phyloP scores from a whole-genome alignment of 2,888 invertebrate species.

The Aporophyla nigra region DNA sequence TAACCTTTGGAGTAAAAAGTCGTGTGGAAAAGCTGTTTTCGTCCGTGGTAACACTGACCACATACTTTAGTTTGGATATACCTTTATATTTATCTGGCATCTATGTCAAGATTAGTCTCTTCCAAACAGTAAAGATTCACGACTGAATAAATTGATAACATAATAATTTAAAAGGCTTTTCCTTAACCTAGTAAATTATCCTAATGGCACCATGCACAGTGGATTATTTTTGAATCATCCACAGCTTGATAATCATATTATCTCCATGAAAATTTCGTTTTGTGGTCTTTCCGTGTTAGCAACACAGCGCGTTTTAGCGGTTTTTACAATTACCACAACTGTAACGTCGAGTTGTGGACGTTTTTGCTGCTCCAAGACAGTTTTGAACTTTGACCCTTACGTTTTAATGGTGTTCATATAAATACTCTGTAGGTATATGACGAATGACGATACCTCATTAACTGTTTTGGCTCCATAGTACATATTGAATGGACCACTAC shows the following conservation, averaged over 20 bases:
- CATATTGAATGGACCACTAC: neutral
- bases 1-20: neutral
- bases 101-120: slow-evolving; percentile 1
- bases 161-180: neutral
- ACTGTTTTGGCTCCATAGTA: neutral
- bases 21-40: slow-evolving; percentile 3
- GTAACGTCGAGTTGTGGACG: neutral
- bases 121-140: neutral
- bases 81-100: neutral
- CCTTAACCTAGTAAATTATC: neutral
- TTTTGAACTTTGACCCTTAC: slow-evolving; percentile 18
- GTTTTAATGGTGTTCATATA: slow-evolving; percentile 10
- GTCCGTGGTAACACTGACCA: neutral
- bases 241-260: neutral
- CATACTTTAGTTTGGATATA: neutral
- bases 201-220: neutral
- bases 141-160: neutral
- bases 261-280: neutral
- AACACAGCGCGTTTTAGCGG: slow-evolving; percentile 3
- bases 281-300: neutral
- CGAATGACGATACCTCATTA: neutral
- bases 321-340: slow-evolving; percentile 7
- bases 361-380: slow-evolving; percentile 17
- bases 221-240: neutral
- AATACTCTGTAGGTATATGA: neutral